Percentiles rank a stretch among this genome's conserved stretches.
phyloP scores from a whole-genome alignment of 2,113 vertebrate species.

The Caranx ignobilis region DNA sequence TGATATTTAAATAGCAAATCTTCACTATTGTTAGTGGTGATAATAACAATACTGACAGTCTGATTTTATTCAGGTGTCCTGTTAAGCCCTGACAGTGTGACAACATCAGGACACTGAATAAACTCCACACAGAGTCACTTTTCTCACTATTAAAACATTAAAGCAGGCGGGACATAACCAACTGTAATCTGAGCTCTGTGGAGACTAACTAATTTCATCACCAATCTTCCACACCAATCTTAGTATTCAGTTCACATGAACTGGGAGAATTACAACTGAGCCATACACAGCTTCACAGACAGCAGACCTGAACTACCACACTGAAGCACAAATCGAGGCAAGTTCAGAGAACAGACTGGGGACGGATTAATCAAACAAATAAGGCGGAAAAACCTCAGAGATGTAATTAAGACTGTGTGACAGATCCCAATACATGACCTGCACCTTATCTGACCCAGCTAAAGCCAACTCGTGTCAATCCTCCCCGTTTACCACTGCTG shows the following conservation, averaged over 20 bases:
- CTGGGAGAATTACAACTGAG: neutral
- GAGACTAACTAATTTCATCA: neutral
- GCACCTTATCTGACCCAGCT: neutral
- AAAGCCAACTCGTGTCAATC: neutral
- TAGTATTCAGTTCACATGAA: neutral
- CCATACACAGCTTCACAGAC: neutral
- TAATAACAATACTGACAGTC: no score
- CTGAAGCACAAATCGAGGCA: neutral
- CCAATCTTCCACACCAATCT: neutral
- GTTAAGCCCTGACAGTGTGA: neutral
- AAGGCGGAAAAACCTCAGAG: neutral
- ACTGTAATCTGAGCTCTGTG: no score
- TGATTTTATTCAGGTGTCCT: neutral
- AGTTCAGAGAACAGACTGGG: slow-evolving; percentile 5
- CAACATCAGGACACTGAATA: neutral
- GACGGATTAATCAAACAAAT: slow-evolving; percentile 1
- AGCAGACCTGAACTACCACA: neutral
- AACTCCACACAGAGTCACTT: neutral
- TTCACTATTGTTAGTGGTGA: no score
- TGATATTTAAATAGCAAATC: no score
- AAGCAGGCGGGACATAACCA: neutral
- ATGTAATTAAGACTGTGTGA: neutral
- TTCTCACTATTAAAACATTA: neutral
- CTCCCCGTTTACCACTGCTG: neutral
- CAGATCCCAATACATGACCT: slow-evolving; percentile 16